Evolutionary conservation across 2,797 vertebrate species (phyloP), one percentile per base, ranked within the genome.

Genomic region (Oreortyx pictus): DNA sequence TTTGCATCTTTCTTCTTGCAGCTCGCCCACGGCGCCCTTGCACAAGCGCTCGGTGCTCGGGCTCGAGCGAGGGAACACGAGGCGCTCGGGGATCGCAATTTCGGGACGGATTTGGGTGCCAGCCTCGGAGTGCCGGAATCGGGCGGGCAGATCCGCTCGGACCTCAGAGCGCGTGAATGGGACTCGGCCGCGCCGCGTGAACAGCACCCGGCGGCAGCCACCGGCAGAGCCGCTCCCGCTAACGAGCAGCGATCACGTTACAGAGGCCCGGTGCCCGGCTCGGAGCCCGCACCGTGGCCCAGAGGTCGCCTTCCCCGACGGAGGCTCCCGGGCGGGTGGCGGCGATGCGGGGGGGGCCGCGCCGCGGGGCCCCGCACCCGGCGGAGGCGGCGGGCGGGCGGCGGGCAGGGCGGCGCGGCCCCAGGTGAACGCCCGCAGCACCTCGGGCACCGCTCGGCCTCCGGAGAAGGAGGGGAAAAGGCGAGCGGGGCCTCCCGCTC

Each of bases 341-440:
- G 29, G 64, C 43, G 20, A 23, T n/a, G 41, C 20, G 31, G 64
- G 29, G 47, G n/a, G 47, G 61, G 75, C 52, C 17, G 52, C 25
- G 75, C 37, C 20, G 44, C 44, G 41, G 43, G 41, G 66, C 75
- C 90, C 89, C 85, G 88, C 87, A 89, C 76, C 75, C 76, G 71
- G 76, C 19, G 18, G 78, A 87, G 47, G 8, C 88, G 65, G 44
- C 31, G 77, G 72, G 90, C 16, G 31, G 72, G 91, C 60, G 31
- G 76, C 72, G 93, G 82, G 91, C 78, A 93, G 89, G 91, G 82
- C 94, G 66, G 88, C 80, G 89, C 87, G 79, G 22, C 60, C 73
- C 62, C 93, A 92, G 95, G 86, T 92, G 94, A 90, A 85, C 49
- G 27, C 13, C 70, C 6, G 64, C n/a, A 67, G 80, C 71, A 90